Evolutionary conservation across 2,113 vertebrate genomes (phyloP), one percentile per base, ranked within the genome.

Genomic region (Lepus europaeus): DNA sequence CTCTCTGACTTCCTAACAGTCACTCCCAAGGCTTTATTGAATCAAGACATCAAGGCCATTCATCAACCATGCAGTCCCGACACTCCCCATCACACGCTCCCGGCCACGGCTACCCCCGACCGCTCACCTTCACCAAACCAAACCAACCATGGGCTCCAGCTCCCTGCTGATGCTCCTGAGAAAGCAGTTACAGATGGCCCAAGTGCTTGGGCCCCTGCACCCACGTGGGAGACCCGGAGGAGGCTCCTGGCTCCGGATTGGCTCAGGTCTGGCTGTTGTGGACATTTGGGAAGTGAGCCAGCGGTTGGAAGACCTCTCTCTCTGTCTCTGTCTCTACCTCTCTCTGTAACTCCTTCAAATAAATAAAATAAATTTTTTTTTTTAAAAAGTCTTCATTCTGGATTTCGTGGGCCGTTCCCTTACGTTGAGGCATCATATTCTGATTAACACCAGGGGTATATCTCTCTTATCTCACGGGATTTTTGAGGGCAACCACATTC

Each of bases 401-500:
- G 27, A 73, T 90, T 84, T 81, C 20, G 66, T 91, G 53, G 20
- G 56, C 72, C 90, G 25, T 81, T 90, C 85, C 59, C 53, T 91
- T 87, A 69, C 51, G 12, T 80, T 87, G 59, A 76, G 31, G 36
- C 17, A 23, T 59, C 84, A 56, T 59, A 36, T 73, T 91, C 45
- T 94, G 49, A 89, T 87, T 87, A 79, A 69, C 9, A 83, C 68
- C n/a, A 45, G 2, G 78, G 20, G 72, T 9, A 29, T 76, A 20
- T 94, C 19, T 88, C 87, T 77, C 33, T 77, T 87, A 39, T 19
- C 49, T 92, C 36, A 17, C 73, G 83, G 81, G 72, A 78, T 73
- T 93, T 90, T 89, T 87, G 2, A 97, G 23, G 45, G 49, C 11
- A 78, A 45, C n/a, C 25, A 78, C 45, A 16, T 74, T 86, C 36